Evolutionary conservation across 2,888 invertebrate species (phyloP).

Genomic region (Brachypterus glaber): DNA sequence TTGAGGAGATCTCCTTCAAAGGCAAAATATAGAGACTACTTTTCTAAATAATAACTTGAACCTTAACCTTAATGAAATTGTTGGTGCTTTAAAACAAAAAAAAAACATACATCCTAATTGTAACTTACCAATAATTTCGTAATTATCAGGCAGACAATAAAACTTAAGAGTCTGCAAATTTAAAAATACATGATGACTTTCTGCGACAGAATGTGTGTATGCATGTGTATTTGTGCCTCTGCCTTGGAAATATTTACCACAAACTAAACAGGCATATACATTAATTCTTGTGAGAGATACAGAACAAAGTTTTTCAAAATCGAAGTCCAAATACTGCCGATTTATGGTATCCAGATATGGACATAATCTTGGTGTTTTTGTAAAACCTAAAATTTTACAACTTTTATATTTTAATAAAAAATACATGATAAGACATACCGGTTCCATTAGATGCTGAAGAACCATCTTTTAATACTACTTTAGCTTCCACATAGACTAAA

Average conservation of each 20-base stretch:
- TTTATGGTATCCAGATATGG: slow-evolving; percentile 98
- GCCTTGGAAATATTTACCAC: slow-evolving; percentile 97
- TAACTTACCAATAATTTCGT: slow-evolving; percentile 92
- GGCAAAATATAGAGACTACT: too few relatives aligned
- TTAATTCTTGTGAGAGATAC: slow-evolving; percentile 96
- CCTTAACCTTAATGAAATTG: not conserved
- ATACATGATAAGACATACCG: too few relatives aligned
- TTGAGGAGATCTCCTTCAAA: too few relatives aligned
- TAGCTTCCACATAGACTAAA: too few relatives aligned
- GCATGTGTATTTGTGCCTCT: slow-evolving; percentile 97
- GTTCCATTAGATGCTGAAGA: not conserved
- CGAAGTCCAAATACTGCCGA: slow-evolving; percentile 93
- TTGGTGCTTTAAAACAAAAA: not conserved
- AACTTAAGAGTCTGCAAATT: slow-evolving; percentile 95
- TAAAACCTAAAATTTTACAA: too few relatives aligned
- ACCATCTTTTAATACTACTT: too few relatives aligned
- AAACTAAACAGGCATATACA: slow-evolving; percentile 98
- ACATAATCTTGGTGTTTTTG: slow-evolving; percentile 50
- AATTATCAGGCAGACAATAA: slow-evolving; percentile 98
- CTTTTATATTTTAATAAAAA: too few relatives aligned
- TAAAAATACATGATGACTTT: slow-evolving; percentile 94
- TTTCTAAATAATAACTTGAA: too few relatives aligned
- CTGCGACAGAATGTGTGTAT: slow-evolving; percentile 96
- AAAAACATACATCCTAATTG: too few relatives aligned
- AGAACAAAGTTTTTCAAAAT: slow-evolving; percentile 98